These are phyloP conservation scores for Fopius arisanus DNA, from an alignment of 1,140 invertebrate genomes.

Conservation along the genomic window DNA sequence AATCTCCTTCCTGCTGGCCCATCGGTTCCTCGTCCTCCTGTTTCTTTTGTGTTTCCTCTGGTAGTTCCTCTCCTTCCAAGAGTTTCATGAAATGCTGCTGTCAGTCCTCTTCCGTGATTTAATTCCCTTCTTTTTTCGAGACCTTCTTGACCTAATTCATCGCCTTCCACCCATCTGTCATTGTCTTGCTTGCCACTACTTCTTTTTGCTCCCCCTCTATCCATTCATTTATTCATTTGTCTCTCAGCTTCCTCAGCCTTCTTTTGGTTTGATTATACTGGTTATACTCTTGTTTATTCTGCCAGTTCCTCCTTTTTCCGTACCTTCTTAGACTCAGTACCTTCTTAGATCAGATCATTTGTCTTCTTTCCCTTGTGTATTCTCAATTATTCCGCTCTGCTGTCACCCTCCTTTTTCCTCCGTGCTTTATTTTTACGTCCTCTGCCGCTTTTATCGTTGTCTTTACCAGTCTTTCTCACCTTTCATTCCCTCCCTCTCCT, in stretches of 20 bases:
- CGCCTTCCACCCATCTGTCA: not conserved
- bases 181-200: not conserved
- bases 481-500: not conserved
- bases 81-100: too few relatives aligned
- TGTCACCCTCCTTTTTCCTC: not conserved
- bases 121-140: too few relatives aligned
- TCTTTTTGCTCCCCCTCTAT: not conserved
- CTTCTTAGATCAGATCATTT: not conserved
- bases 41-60: too few relatives aligned
- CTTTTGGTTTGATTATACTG: not conserved
- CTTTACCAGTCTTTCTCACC: not conserved
- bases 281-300: not conserved
- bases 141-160: not conserved
- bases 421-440: not conserved
- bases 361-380: not conserved
- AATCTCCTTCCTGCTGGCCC: too few relatives aligned
- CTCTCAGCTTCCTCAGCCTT: not conserved
- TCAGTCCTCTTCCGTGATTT: too few relatives aligned
- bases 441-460: not conserved
- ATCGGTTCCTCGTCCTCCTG: too few relatives aligned
- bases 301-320: not conserved
- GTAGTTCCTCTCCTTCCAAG: too few relatives aligned
- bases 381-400: not conserved
- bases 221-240: not conserved
- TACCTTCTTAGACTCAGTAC: not conserved